phyloP scores from a whole-genome alignment of 2,888 invertebrate species.

The Sinohyriopsis cumingii region DNA sequence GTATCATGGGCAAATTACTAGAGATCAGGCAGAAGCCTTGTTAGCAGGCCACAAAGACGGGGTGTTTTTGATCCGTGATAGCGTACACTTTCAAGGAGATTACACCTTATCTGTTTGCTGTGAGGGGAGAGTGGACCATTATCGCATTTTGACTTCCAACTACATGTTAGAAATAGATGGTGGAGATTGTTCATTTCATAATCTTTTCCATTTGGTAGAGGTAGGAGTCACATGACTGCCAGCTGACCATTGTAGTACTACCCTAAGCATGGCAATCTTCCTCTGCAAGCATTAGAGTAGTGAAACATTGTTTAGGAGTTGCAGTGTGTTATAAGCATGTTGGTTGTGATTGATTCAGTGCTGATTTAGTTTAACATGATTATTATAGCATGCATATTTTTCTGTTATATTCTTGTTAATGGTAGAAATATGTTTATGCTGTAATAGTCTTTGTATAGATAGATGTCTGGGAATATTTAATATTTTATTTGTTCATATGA shows the following conservation, averaged over 20 bases:
- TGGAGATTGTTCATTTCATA: conserved; percentile 94
- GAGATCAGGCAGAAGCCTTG: conserved; percentile 94
- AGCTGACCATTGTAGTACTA: neutral
- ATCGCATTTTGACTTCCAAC: conserved; percentile 87
- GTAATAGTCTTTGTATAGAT: too few relatives aligned
- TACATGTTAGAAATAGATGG: conserved; percentile 94
- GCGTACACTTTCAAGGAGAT: conserved; percentile 99
- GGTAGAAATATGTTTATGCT: too few relatives aligned
- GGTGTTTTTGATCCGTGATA: conserved; percentile 96
- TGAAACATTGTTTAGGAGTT: too few relatives aligned
- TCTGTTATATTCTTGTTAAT: too few relatives aligned
- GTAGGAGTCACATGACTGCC: conserved; percentile 73
- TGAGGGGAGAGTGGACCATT: conserved; percentile 92
- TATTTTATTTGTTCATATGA: too few relatives aligned
- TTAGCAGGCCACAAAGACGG: conserved; percentile 78
- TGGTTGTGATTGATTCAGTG: too few relatives aligned
- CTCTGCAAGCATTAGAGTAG: too few relatives aligned
- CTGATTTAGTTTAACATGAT: too few relatives aligned
- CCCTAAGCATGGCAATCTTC: too few relatives aligned
- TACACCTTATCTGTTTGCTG: conserved; percentile 94
- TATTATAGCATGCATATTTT: too few relatives aligned
- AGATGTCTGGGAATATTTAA: too few relatives aligned
- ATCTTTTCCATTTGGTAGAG: conserved; percentile 92
- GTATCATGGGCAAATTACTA: conserved; percentile 97
- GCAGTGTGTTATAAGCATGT: too few relatives aligned